Conservation (phyloP, 2,113 vertebrate genomes). For the Melanerpes formicivorus region DNA sequence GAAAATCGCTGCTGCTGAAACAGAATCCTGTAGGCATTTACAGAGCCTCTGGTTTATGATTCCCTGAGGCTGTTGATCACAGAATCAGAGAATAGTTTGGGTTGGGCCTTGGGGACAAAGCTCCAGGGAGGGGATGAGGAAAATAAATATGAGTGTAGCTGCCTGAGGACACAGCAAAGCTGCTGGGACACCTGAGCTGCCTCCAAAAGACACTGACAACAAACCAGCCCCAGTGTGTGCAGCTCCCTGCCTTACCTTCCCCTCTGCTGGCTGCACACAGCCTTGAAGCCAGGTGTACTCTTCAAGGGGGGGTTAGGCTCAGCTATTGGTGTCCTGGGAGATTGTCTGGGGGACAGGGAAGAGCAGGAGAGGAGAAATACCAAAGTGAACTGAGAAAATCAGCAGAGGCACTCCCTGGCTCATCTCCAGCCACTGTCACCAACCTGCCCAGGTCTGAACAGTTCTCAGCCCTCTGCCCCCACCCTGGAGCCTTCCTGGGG, state of each 20-base stretch:
- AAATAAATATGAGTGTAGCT: background rate
- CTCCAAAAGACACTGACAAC: background rate
- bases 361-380: background rate
- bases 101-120: background rate
- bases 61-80: background rate
- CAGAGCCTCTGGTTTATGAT: background rate
- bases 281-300: background rate
- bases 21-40: background rate
- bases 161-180: background rate
- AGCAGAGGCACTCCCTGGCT: background rate
- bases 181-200: background rate
- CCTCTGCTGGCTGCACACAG: background rate
- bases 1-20: background rate
- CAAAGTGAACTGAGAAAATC: background rate
- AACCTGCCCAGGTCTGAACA: too few species aligned
- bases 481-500: too few species aligned
- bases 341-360: background rate
- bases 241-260: background rate
- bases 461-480: too few species aligned
- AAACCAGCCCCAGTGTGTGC: rapidly evolving
- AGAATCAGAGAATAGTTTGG: too few species aligned
- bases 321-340: background rate
- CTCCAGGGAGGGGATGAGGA: rapidly evolving
- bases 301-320: background rate
- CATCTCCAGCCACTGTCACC: too few species aligned